These are phyloP conservation scores for Drosophila quadrilineata DNA, from an alignment of 1,140 invertebrate genomes.

Conservation along the genomic window DNA sequence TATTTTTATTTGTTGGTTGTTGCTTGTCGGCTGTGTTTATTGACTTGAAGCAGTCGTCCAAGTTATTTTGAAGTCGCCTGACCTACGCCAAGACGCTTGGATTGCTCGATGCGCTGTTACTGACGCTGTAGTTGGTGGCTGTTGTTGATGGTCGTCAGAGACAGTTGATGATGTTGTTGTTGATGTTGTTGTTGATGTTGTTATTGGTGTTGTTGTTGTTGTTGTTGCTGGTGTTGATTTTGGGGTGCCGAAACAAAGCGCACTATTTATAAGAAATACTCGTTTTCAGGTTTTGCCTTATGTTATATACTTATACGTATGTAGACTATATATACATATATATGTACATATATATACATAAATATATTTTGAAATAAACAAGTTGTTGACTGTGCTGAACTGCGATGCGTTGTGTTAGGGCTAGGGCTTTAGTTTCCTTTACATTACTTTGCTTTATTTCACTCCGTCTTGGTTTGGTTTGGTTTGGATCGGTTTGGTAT, in stretches of 20 bases:
- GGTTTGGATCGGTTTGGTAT: conserved; percentile 20
- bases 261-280: conserved; percentile 75
- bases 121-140: no score
- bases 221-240: conserved; percentile 30
- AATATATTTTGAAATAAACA: conserved; percentile 77
- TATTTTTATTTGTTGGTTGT: conserved; percentile 41
- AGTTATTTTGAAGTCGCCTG: conserved; percentile 49
- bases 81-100: conserved; percentile 73
- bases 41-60: no score
- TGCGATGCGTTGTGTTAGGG: conserved; percentile 44
- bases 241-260: conserved; percentile 68
- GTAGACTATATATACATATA: no score
- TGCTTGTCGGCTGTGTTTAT: background rate
- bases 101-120: no score
- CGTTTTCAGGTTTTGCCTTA: conserved; percentile 56
- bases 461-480: conserved; percentile 16
- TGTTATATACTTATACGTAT: no score
- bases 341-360: no score
- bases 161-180: conserved; percentile 10
- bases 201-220: conserved; percentile 28
- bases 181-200: conserved; percentile 18
- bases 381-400: conserved; percentile 73
- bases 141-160: no score
- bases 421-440: conserved; percentile 5
- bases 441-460: conserved; percentile 32